Percentiles rank a stretch among this genome's conserved stretches.
phyloP scores from a whole-genome alignment of 2,888 invertebrate genomes.

The Drosophila engyochracea region DNA sequence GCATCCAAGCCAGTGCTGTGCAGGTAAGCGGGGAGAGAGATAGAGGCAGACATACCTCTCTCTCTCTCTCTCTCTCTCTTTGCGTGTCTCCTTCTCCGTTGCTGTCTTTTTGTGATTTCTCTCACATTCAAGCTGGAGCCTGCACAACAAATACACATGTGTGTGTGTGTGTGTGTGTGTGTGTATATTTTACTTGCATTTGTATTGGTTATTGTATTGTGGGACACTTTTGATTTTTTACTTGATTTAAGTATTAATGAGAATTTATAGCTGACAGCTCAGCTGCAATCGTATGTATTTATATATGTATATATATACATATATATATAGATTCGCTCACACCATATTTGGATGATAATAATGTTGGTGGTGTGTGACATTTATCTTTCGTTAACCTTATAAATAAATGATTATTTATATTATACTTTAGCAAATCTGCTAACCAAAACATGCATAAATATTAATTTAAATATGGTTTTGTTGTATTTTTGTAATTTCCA shows the following conservation, averaged over 20 bases:
- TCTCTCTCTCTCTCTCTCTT: conserved; percentile 8
- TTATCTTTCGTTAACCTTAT: not conserved
- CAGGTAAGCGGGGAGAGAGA: conserved; percentile 20
- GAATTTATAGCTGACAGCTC: conserved; percentile 64
- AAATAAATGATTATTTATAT: not conserved
- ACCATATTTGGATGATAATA: conserved; percentile 1
- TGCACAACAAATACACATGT: conserved; percentile 48
- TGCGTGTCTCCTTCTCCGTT: not conserved
- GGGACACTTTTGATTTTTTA: conserved; percentile 78
- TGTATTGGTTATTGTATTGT: conserved; percentile 58
- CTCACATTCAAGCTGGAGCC: conserved; percentile 45
- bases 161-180: conserved; percentile 14
- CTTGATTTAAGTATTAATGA: conserved; percentile 77
- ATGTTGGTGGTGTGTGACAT: not conserved
- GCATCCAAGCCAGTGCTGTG: conserved; percentile 48
- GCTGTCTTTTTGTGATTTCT: conserved; percentile 18
- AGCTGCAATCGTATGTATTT: conserved; percentile 5
- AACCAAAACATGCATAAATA: not conserved
- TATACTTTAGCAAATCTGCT: not conserved
- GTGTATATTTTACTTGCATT: conserved; percentile 6
- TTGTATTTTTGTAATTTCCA: not conserved
- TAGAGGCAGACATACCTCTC: not conserved
- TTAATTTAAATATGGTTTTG: not conserved
- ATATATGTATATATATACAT: not conserved
- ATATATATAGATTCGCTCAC: not conserved